These are phyloP conservation scores for Nomada goodeniana DNA, from an alignment of 2,888 invertebrate species.

Conservation along the genomic window DNA sequence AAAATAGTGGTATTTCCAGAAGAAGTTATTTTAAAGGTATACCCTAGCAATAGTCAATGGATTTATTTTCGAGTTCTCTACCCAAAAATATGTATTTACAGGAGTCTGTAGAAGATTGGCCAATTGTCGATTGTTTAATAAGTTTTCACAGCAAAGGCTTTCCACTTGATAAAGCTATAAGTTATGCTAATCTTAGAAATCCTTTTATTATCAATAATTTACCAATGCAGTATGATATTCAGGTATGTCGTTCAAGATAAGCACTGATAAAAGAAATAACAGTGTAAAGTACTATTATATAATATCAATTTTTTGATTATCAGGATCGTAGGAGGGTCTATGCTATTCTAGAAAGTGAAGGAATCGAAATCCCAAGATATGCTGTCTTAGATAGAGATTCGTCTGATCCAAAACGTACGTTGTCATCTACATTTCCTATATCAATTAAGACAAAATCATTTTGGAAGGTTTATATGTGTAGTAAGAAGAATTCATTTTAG, in stretches of 20 bases:
- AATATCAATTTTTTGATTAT: slow-evolving; percentile 34
- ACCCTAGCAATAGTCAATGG: neutral
- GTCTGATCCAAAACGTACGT: slow-evolving; percentile 94
- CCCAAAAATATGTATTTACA: slow-evolving; percentile 78
- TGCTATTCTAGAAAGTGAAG: slow-evolving; percentile 95
- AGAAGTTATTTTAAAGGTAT: slow-evolving; percentile 96
- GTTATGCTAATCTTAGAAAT: slow-evolving; percentile 96
- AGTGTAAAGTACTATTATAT: neutral
- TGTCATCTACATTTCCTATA: slow-evolving; percentile 26
- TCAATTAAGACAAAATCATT: neutral
- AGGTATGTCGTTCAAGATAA: slow-evolving; percentile 86
- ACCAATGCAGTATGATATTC: slow-evolving; percentile 99
- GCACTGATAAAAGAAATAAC: slow-evolving; percentile 8
- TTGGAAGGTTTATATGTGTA: slow-evolving; percentile 36
- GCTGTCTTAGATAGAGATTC: slow-evolving; percentile 98
- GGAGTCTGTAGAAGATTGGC: slow-evolving; percentile 99
- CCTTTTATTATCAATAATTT: slow-evolving; percentile 99
- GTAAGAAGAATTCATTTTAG: slow-evolving; percentile 85
- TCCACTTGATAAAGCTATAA: slow-evolving; percentile 98
- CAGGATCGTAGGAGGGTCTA: slow-evolving; percentile 97
- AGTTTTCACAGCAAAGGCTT: slow-evolving; percentile 99
- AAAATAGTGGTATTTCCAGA: slow-evolving; percentile 98
- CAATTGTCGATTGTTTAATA: slow-evolving; percentile 98
- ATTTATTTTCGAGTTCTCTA: neutral
- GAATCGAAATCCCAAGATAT: slow-evolving; percentile 98